Conservation (phyloP, 2,888 invertebrate genomes). For the Perizoma flavofasciatum region DNA sequence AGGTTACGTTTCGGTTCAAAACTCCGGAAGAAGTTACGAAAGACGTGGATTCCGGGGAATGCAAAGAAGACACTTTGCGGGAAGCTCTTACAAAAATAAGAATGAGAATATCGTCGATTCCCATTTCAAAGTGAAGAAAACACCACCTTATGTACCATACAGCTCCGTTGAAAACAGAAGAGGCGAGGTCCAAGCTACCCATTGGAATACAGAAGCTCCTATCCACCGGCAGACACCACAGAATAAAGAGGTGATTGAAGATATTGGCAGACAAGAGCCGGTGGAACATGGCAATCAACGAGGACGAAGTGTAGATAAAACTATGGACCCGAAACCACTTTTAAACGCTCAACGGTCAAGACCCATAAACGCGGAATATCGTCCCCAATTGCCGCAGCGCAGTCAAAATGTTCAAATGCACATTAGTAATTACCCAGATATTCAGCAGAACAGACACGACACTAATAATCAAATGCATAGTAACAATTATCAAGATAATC, state of each 20-base stretch:
- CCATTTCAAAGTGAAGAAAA: slow-evolving; percentile 54
- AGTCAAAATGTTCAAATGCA: slow-evolving; percentile 9
- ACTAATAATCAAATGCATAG: slow-evolving; percentile 6
- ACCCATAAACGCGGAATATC: slow-evolving; percentile 10
- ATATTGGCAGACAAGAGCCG: slow-evolving; percentile 3
- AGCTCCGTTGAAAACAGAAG: slow-evolving; percentile 15
- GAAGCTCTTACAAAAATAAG: slow-evolving; percentile 41
- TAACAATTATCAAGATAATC: slow-evolving; percentile 4
- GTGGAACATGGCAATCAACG: slow-evolving; percentile 7
- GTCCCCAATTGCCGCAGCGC: slow-evolving; percentile 3
- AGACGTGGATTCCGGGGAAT: slow-evolving; percentile 40
- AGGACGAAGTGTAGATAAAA: slow-evolving; percentile 2
- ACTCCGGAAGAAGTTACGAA: slow-evolving; percentile 38
- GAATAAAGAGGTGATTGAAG: slow-evolving; percentile 4
- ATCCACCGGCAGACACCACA: slow-evolving; percentile 2
- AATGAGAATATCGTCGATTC: slow-evolving; percentile 53
- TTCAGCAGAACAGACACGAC: slow-evolving; percentile 11
- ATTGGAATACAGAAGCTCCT: slow-evolving; percentile 7
- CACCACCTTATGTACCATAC: slow-evolving; percentile 19
- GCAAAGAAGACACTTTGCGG: slow-evolving; percentile 50
- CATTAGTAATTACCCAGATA: slow-evolving; percentile 1
- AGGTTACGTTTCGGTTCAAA: slow-evolving; percentile 50
- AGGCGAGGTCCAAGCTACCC: slow-evolving; percentile 11
- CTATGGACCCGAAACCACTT: neutral
- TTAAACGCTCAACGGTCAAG: slow-evolving; percentile 9